phyloP scores from a whole-genome alignment of 2,888 invertebrate species.

The Caenorhabditis panamensis region DNA sequence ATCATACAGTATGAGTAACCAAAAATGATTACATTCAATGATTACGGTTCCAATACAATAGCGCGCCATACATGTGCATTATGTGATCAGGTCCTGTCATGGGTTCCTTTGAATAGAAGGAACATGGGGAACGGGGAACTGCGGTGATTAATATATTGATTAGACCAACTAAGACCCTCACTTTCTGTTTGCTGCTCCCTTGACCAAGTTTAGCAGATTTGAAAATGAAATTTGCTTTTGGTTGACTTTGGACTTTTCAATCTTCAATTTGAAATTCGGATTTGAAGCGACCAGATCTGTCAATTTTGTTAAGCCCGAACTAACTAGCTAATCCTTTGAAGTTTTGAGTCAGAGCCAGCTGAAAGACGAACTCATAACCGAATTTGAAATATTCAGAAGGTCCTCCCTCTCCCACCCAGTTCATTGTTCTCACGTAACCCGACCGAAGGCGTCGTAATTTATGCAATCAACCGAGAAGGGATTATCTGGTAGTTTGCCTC shows the following conservation, averaged over 20 bases:
- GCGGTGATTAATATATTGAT: conserved; percentile 39
- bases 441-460: conserved; percentile 55
- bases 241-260: no score
- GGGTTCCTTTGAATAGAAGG: conserved; percentile 25
- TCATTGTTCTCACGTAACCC: conserved; percentile 25
- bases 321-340: no score
- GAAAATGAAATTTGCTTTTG: no score
- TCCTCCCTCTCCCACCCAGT: neutral
- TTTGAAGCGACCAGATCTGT: neutral
- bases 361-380: conserved; percentile 1
- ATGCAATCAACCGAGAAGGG: conserved; percentile 61
- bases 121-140: neutral
- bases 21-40: conserved; percentile 55
- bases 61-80: conserved; percentile 39
- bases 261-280: neutral
- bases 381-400: conserved; percentile 21
- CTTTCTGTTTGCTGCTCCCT: neutral
- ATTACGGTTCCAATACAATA: conserved; percentile 53
- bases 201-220: no score
- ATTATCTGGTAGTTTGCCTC: conserved; percentile 59
- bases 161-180: neutral
- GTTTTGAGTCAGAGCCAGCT: no score
- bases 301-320: no score
- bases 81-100: conserved; percentile 33
- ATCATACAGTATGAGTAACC: conserved; percentile 55